Conservation (phyloP, 2,888 invertebrate species). For the Tinea pellionella region DNA sequence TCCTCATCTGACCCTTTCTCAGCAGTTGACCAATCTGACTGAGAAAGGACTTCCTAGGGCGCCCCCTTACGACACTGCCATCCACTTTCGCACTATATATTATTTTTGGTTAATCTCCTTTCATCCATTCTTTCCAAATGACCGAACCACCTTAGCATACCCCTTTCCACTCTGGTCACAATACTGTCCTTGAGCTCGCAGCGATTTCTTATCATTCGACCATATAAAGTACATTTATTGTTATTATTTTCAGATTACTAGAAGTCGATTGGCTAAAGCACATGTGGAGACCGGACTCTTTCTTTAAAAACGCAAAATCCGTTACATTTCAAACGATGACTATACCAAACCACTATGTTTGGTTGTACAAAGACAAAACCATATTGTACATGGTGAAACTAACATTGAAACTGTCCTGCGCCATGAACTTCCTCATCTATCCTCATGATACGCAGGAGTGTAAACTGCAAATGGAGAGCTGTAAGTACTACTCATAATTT, state of each 20-base stretch:
- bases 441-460: conserved; percentile 96
- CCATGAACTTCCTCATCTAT: conserved; percentile 95
- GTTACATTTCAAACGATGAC: conserved; percentile 96
- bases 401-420: conserved; percentile 88
- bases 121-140: no score
- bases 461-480: conserved; percentile 93
- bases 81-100: no score
- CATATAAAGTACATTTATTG: neutral
- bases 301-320: conserved; percentile 93
- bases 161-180: no score
- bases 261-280: conserved; percentile 93
- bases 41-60: no score
- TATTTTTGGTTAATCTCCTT: no score
- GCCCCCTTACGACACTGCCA: no score
- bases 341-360: conserved; percentile 93
- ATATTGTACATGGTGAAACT: conserved; percentile 92
- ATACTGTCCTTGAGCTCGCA: no score
- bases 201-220: no score
- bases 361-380: conserved; percentile 88
- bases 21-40: no score
- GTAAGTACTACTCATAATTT: conserved; percentile 78
- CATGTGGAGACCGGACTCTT: conserved; percentile 95
- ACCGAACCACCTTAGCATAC: no score
- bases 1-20: no score
- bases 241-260: conserved; percentile 68